Base-by-base conservation (phyloP, 2,113 vertebrate species). In the Ceyx melanurus region DNA sequence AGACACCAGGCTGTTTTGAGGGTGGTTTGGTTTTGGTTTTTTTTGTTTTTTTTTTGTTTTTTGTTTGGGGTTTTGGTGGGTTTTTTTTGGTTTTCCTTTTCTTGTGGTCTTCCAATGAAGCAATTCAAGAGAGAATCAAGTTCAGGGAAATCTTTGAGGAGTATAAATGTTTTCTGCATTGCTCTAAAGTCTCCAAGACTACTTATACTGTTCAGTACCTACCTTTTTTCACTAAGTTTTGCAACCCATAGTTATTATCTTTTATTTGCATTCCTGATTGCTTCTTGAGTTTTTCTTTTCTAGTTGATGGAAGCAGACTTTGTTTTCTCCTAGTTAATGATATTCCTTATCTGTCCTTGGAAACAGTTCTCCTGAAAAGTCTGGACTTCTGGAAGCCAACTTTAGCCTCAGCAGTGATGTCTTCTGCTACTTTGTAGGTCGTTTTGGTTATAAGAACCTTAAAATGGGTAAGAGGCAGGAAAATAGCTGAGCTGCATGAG, bases 221-320 rank as follows among this genome's bases (percentile, higher is more conserved):
- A 68, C 35, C 35, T 35, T 57, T 93, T 86, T 54, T 84, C 22
- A 28, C 11, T 85, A 54, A 46, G 23, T 82, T 19, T 78, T 89
- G 65, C 57, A 80, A 22, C 20, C 58, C 22, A 66, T 42, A 64
- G 25, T 91, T 91, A 45, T 29, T 91, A 81, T 25, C 77, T 13
- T 84, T 46, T 67, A 70, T 81, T 93, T 92, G 77, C 86, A 88
- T 97, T 96, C 94, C 91, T 57, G 42, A 35, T 56, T 64, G 65
- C 21, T 73, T 71, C 20, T 50, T 92, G 10, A 19, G 9, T 75
- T 91, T 86, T 19, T 79, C 13, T 83, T 58, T 86, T 92, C 15
- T 85, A 22, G n/a, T 15, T 86, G 75, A 7, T 76, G n/a, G 62
- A 83, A 86, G 77, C 5, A 53, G 31, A 57, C 25, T 92, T 89